These are phyloP conservation scores for Himalopsyche kuldschensis DNA, from an alignment of 2,888 invertebrate genomes.

Conservation along the genomic window DNA sequence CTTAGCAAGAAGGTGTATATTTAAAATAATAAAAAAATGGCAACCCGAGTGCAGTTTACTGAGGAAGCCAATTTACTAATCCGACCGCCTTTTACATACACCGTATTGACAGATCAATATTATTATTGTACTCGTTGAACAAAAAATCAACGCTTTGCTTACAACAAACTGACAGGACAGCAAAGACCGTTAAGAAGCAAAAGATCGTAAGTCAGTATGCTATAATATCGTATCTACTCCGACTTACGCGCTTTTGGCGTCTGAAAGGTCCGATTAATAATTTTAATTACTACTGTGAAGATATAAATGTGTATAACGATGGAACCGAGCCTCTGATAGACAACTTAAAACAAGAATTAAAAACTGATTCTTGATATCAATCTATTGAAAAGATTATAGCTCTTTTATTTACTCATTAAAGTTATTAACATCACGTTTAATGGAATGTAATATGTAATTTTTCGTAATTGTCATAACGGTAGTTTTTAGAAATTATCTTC, in stretches of 20 bases:
- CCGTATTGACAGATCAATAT: neutral
- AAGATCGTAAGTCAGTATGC: neutral
- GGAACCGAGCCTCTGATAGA: neutral
- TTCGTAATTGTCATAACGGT: neutral
- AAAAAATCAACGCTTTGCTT: neutral
- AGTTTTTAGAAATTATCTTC: neutral
- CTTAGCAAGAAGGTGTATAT: neutral
- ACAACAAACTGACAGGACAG: neutral
- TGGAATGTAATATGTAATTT: neutral
- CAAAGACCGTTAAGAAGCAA: neutral
- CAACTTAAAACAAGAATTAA: neutral
- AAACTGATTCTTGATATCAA: neutral
- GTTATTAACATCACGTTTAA: neutral
- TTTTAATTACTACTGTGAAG: neutral
- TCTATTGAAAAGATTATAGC: neutral
- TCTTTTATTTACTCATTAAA: neutral
- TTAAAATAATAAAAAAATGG: neutral
- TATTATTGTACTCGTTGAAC: neutral
- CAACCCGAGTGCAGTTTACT: conserved; percentile 9
- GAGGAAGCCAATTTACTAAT: neutral
- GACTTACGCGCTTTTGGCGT: neutral
- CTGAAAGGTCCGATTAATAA: neutral
- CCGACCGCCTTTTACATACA: conserved; percentile 13
- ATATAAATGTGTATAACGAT: neutral
- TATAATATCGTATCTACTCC: neutral